Evolutionary conservation across 2,888 invertebrate species (phyloP), one percentile per base, ranked within the genome.

Genomic region (Chrysodeixis includens): DNA sequence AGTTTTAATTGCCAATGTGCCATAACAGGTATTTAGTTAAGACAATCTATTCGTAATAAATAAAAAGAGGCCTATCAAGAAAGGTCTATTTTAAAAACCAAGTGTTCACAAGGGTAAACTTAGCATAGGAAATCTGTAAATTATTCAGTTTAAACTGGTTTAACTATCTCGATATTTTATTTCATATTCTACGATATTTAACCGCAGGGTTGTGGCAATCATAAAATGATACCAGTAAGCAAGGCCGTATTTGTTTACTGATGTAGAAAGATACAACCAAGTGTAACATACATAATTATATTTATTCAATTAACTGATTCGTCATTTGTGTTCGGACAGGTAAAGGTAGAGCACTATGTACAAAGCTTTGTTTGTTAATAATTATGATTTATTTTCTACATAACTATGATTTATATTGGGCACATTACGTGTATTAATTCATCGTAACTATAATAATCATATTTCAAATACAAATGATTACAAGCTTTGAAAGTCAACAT

Each of bases 211-310:
- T 91, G 92, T 86, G 91, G 90, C 86, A 81, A 88, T 88, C 90
- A 91, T 91, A 93, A 94, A 91, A 88, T 85, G 93, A 94, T 88
- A 93, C 91, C 74, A 74, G 77, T 70, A 54, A 70, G 80, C 93
- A 94, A 94, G 94, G 94, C 79, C 93, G 90, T 83, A 88, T 90
- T 91, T 93, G 93, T 92, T 92, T 92, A 94, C 91, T 88, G 86
- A 86, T 84, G 90, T 89, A 90, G 90, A 92, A 88, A 90, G 87
- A 88, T 82, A 90, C 87, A 85, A 83, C 82, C 85, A 76, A 81
- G 80, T 81, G 75, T 75, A 81, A 77, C 76, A 81, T 75, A 82
- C 78, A 30, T 51, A 26, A 2, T 26, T 26, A 64, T 57, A 44
- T 64, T 62, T 44, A 72, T 69, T 30, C 60, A 16, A 18, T 49